Percentiles rank a stretch among this genome's conserved stretches.
phyloP scores from a whole-genome alignment of 2,888 invertebrate genomes.

The Rhogogaster chlorosoma region DNA sequence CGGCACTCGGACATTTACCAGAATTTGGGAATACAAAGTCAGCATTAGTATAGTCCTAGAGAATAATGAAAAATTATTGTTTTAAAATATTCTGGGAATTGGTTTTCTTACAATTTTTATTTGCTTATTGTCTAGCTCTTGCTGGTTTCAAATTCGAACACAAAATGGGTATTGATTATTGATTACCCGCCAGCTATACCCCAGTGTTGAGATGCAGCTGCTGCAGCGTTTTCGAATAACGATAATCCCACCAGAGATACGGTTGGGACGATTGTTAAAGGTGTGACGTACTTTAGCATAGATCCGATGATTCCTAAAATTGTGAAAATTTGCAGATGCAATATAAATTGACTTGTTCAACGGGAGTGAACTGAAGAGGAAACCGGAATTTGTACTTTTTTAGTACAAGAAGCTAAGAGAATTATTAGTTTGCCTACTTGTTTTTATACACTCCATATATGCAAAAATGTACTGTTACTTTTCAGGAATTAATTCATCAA shows the following conservation, averaged over 20 bases:
- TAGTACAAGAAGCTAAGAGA: background rate
- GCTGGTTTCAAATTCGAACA: background rate
- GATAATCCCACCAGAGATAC: slow-evolving; percentile 91
- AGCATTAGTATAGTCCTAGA: slow-evolving; percentile 87
- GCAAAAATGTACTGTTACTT: no score
- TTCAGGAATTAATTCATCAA: no score
- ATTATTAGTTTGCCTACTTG: background rate
- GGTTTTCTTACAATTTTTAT: background rate
- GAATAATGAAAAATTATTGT: slow-evolving; percentile 54
- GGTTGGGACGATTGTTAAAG: slow-evolving; percentile 91
- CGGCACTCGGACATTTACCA: slow-evolving; percentile 84
- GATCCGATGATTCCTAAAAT: slow-evolving; percentile 86
- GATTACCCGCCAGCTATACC: slow-evolving; percentile 89
- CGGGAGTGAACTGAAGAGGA: slow-evolving; percentile 68
- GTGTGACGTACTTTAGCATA: slow-evolving; percentile 88
- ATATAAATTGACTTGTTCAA: slow-evolving; percentile 73
- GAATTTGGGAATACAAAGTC: slow-evolving; percentile 89
- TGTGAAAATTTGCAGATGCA: background rate
- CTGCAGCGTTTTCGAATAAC: slow-evolving; percentile 89
- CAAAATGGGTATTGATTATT: background rate
- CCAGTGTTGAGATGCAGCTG: slow-evolving; percentile 92
- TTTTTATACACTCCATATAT: background rate
- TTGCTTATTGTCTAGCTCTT: background rate
- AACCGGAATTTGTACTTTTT: background rate
- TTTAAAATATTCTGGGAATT: background rate